phyloP scores from a whole-genome alignment of 2,888 invertebrate species.

The Drosophila niveifrons region DNA sequence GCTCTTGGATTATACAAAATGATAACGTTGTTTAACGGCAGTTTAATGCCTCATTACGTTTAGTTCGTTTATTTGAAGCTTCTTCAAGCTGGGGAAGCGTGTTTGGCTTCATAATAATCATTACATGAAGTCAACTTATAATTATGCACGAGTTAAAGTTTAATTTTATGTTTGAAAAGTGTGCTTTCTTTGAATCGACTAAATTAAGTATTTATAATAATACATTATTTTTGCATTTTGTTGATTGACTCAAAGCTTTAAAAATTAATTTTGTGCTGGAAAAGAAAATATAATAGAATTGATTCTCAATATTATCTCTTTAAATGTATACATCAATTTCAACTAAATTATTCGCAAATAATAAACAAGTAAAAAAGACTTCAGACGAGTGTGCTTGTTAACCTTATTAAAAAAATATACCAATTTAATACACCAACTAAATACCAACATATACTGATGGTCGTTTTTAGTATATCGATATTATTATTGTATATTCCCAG shows the following conservation, averaged over 20 bases:
- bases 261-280: not conserved
- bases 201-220: no score
- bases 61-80: slow-evolving; percentile 39
- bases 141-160: slow-evolving; percentile 4
- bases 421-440: no score
- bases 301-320: no score
- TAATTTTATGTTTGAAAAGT: not conserved
- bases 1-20: slow-evolving; percentile 57
- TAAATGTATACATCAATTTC: no score
- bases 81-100: slow-evolving; percentile 3
- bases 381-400: no score
- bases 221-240: no score
- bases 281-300: not conserved
- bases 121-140: slow-evolving; percentile 5
- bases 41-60: slow-evolving; percentile 65
- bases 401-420: no score
- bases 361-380: no score
- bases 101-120: not conserved
- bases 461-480: no score
- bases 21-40: slow-evolving; percentile 62
- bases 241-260: not conserved
- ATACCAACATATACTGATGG: no score
- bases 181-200: not conserved
- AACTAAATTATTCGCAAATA: not conserved
- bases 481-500: no score